phyloP scores from a whole-genome alignment of 2,797 vertebrate genomes.

The Pseudochromis fuscus region DNA sequence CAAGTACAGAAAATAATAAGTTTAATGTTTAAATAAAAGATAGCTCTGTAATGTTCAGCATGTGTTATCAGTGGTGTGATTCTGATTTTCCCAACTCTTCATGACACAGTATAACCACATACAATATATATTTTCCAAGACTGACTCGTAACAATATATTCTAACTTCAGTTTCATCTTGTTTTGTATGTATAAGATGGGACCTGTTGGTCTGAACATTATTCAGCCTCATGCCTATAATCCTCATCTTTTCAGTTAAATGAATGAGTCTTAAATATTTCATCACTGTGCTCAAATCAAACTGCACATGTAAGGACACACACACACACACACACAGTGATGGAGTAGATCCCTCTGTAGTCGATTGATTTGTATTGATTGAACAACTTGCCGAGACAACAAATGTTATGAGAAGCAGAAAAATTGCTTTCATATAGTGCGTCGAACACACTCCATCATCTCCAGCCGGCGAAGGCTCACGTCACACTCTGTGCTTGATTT shows the following conservation, averaged over 20 bases:
- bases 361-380: not conserved
- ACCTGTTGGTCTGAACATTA: not conserved
- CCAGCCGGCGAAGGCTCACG: no score
- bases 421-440: not conserved
- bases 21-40: no score
- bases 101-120: no score
- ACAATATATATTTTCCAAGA: no score
- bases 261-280: not conserved
- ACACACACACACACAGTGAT: not conserved
- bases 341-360: not conserved
- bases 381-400: not conserved
- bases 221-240: not conserved
- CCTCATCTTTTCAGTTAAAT: not conserved
- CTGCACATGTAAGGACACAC: not conserved
- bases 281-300: not conserved
- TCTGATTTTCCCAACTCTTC: no score
- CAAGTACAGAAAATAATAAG: no score
- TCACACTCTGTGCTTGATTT: not conserved
- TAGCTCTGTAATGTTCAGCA: no score
- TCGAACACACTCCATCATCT: slow-evolving; percentile 12
- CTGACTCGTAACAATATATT: no score
- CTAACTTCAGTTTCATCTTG: no score
- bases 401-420: not conserved
- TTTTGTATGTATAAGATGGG: no score
- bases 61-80: no score